phyloP scores from a whole-genome alignment of 2,888 invertebrate species.

The Trisateles emortualis region DNA sequence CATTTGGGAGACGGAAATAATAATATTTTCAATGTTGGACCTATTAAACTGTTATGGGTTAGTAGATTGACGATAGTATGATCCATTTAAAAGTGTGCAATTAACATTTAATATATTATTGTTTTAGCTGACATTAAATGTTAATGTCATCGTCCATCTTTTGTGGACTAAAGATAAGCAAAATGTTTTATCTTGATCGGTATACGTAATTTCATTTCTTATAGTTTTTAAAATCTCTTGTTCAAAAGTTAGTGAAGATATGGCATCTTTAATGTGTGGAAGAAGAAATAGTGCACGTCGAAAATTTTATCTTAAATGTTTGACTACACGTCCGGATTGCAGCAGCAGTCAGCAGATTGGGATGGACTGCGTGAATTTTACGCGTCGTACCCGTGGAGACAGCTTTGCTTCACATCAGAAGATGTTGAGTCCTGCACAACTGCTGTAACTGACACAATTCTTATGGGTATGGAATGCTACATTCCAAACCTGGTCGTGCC shows the following conservation, averaged over 20 bases:
- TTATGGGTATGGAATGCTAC: too few relatives aligned
- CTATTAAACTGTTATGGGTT: too few relatives aligned
- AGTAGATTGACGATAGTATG: not conserved
- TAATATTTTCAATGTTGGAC: not conserved
- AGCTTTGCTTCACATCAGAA: too few relatives aligned
- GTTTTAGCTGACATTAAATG: constrained; percentile 30
- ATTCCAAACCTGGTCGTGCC: too few relatives aligned
- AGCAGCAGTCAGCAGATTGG: too few relatives aligned
- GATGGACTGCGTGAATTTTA: too few relatives aligned
- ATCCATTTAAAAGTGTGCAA: constrained; percentile 9
- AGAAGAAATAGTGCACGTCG: constrained; percentile 30
- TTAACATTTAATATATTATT: constrained; percentile 29
- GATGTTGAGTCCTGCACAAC: too few relatives aligned
- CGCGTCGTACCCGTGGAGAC: too few relatives aligned
- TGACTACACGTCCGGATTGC: too few relatives aligned
- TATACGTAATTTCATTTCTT: not conserved
- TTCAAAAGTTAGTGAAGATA: constrained; percentile 12
- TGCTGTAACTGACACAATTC: too few relatives aligned
- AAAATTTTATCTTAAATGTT: constrained; percentile 32
- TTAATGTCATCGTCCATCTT: constrained; percentile 29
- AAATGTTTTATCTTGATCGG: constrained; percentile 31
- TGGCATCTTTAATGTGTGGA: constrained; percentile 28
- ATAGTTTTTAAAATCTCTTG: constrained; percentile 1
- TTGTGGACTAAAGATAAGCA: constrained; percentile 27
- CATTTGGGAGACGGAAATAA: too few relatives aligned